These are phyloP conservation scores for Pipistrellus pygmaeus DNA, from an alignment of 2,797 vertebrate genomes.

Conservation along the genomic window DNA sequence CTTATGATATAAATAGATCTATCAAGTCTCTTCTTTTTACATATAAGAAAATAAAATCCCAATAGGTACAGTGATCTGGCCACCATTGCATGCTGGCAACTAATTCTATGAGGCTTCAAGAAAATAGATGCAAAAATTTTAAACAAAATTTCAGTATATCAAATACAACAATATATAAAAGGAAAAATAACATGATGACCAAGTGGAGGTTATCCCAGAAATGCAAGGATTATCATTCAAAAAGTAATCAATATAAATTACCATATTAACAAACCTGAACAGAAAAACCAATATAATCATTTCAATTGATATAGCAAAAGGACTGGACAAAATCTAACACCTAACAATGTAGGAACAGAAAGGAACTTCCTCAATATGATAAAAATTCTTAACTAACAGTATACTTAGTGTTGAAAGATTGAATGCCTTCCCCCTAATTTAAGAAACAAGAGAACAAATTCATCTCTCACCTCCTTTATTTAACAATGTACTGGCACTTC, in stretches of 20 bases:
- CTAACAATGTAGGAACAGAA: not conserved
- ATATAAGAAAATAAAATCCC: not conserved
- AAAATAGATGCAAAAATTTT: not conserved
- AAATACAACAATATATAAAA: constrained; percentile 22
- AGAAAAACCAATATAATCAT: not conserved
- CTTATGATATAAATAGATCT: constrained; percentile 10
- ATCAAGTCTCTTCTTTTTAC: constrained; percentile 4
- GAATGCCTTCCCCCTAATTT: constrained; percentile 28
- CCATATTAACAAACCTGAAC: not conserved
- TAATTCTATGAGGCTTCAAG: not conserved
- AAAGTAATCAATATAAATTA: not conserved
- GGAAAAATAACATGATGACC: not conserved
- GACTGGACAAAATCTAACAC: not conserved
- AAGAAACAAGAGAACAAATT: not conserved
- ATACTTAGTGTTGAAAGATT: not conserved
- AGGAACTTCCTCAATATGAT: not conserved
- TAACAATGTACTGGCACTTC: not conserved
- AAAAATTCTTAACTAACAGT: not conserved
- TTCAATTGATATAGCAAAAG: not conserved
- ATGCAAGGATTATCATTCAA: not conserved
- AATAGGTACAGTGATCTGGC: not conserved
- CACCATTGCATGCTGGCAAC: not conserved
- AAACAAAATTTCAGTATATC: not conserved
- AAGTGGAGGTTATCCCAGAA: not conserved
- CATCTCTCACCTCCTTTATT: not conserved